Conservation (phyloP, 2,888 invertebrate genomes). For the Eupeodes luniger region DNA sequence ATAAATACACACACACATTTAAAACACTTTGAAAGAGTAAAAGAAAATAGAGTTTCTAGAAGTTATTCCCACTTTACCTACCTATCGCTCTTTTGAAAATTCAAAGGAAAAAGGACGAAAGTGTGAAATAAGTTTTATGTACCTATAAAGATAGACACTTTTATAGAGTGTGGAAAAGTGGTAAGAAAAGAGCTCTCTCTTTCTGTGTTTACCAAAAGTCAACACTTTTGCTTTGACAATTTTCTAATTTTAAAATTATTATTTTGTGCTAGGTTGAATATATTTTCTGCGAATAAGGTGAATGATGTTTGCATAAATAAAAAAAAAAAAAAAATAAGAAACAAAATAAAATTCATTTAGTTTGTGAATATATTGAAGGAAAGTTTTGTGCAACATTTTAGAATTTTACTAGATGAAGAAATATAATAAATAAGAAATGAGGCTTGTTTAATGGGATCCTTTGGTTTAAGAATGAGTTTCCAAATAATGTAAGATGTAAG, state of each 20-base stretch:
- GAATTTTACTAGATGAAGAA: too few relatives aligned
- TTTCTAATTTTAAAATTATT: slow-evolving; percentile 14
- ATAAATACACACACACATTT: background rate
- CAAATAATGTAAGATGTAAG: too few relatives aligned
- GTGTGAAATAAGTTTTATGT: slow-evolving; percentile 12
- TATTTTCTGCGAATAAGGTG: background rate
- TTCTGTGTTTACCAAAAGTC: slow-evolving; percentile 7
- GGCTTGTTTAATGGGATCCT: too few relatives aligned
- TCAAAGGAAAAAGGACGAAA: background rate
- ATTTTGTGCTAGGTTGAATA: slow-evolving; percentile 7
- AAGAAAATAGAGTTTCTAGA: background rate
- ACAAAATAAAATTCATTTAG: too few relatives aligned
- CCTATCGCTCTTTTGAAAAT: background rate
- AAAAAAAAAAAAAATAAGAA: too few relatives aligned
- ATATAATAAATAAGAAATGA: too few relatives aligned
- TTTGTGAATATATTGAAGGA: too few relatives aligned
- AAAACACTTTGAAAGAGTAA: background rate
- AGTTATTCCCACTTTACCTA: background rate
- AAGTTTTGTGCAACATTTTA: too few relatives aligned
- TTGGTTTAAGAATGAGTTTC: too few relatives aligned
- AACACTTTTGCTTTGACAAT: slow-evolving; percentile 29
- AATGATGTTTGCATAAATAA: too few relatives aligned
- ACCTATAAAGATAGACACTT: background rate
- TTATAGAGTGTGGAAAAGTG: background rate
- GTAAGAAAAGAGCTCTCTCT: background rate